Base-by-base conservation (phyloP, 1,140 invertebrate species). In the Lordiphosa collinella region DNA sequence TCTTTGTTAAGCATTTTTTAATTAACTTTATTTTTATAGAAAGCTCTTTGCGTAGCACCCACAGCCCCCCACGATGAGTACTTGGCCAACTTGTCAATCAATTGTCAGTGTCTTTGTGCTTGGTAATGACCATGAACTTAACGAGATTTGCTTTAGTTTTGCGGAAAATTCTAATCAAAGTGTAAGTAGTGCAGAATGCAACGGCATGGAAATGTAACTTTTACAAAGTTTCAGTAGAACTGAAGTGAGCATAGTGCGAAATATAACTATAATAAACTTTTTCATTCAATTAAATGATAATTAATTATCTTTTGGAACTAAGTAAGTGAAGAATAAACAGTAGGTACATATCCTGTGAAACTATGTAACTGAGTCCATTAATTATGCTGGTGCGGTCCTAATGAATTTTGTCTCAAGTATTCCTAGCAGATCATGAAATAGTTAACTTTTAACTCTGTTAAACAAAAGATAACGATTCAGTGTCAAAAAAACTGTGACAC, bases 51-150 rank as follows among this genome's bases (percentile, higher is more conserved):
- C 57, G 38, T 41, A 29, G 48, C 22, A 32, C 22, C 36, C 40
- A 12, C 18, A 47, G 34, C 46, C 49, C 16, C 10, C 8, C 16
- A 11, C 18, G 32, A 9, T 32, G 46, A 13, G 36, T 31, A 61
- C 54, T 72, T 14, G 67, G 76, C 78, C 76, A 84, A 78, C 50
- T 82, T 84, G 72, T 76, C 76, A 76, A 76, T 82, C 76, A 82
- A 69, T 62, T 84, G 78, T 82, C 76, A 74, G 57, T 56, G 46
- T 49, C 46, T 57, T 57, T 67, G 52, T 43, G 51, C 51, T 57
- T 51, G 48, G 49, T 40, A 18, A 35, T 64, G 66, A 36, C 75
- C 75, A 38, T 80, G 75, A 80, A 80, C 75, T 71, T 80, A 50
- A 50, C 58, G 43, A 56, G 56, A 62, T 72, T 60, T 14, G 46